Conservation (phyloP, 2,888 invertebrate species). For the Xestoiulus laeticollis region DNA sequence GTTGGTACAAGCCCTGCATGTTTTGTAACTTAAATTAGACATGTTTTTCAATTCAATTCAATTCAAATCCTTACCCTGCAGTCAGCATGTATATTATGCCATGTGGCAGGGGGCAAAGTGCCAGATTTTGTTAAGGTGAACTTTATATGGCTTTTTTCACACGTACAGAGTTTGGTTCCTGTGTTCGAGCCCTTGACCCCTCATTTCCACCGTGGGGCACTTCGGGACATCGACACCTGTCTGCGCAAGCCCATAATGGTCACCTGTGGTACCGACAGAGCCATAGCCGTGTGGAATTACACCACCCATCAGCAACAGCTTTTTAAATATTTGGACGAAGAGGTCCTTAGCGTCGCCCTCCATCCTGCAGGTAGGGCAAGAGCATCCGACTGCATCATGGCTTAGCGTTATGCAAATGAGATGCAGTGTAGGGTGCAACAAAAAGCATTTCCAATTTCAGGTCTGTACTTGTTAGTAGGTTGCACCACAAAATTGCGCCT, state of each 20-base stretch:
- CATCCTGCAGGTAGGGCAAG: constrained; percentile 73
- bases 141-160: no score
- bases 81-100: no score
- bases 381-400: no score
- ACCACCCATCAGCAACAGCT: constrained; percentile 82
- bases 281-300: constrained; percentile 91
- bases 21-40: no score
- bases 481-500: constrained; percentile 90
- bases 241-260: constrained; percentile 90
- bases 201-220: constrained; percentile 77
- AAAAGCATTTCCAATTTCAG: no score
- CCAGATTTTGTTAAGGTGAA: no score
- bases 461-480: constrained; percentile 85
- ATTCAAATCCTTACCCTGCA: no score
- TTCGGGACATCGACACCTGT: constrained; percentile 83
- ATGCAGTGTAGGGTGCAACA: no score
- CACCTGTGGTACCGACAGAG: constrained; percentile 82
- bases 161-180: constrained; percentile 14
- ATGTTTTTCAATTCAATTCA: no score
- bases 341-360: constrained; percentile 79
- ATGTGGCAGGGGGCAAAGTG: no score
- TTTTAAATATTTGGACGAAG: constrained; percentile 80
- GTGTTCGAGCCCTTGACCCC: constrained; percentile 49
- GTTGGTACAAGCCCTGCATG: no score
- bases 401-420: no score